Percentiles rank a stretch among this genome's conserved stretches.
These are phyloP conservation scores for Drosophila pandora DNA, from an alignment of 1,140 invertebrate genomes.

Conservation along the genomic window DNA sequence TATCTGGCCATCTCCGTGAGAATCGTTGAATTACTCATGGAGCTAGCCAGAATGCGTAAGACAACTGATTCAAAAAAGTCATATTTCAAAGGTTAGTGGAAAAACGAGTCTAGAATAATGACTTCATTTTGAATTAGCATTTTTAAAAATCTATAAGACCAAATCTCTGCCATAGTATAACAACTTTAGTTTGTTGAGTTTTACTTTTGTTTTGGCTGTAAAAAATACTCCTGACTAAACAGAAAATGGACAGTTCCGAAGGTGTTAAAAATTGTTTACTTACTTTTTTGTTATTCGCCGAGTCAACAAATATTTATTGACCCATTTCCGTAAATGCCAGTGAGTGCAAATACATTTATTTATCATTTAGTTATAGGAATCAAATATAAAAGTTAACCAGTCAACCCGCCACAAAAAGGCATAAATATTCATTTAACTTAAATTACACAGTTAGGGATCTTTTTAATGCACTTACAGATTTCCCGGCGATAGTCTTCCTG, in stretches of 20 bases:
- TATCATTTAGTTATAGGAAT: not conserved
- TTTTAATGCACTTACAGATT: slow-evolving; percentile 30
- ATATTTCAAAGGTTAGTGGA: no score
- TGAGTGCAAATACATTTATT: not conserved
- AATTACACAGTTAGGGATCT: slow-evolving; percentile 21
- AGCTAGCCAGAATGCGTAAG: not conserved
- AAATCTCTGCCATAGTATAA: no score
- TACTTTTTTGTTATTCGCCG: not conserved
- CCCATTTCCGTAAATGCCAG: slow-evolving; percentile 10
- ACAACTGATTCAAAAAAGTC: not conserved
- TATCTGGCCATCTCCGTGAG: not conserved
- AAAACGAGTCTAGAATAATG: no score
- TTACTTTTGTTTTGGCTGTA: not conserved
- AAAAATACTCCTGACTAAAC: not conserved
- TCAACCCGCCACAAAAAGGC: not conserved
- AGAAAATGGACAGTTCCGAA: not conserved
- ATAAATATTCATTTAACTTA: slow-evolving; percentile 7
- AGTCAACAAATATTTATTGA: slow-evolving; percentile 5
- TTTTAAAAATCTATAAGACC: no score
- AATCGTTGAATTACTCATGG: slow-evolving; percentile 15
- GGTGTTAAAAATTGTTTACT: slow-evolving; percentile 12
- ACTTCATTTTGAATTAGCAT: not conserved
- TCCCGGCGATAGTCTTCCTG: slow-evolving; percentile 4
- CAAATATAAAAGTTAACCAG: not conserved
- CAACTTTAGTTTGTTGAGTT: not conserved